Evolutionary conservation across 2,113 vertebrate species (phyloP).

Genomic region (Daboia siamensis): DNA sequence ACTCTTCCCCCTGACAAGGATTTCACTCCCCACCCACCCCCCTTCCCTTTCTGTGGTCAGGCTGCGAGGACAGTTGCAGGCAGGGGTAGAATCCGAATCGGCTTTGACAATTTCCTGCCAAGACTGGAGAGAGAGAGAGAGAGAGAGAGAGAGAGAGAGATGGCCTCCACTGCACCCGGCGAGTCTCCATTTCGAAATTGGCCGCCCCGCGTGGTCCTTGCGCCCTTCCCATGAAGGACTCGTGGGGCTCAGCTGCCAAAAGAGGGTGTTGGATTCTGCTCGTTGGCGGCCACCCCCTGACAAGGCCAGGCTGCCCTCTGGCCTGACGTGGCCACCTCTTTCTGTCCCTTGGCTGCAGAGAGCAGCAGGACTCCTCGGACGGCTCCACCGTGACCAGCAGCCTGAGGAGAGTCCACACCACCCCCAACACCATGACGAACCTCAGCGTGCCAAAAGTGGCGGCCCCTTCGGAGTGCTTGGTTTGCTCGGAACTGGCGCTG

Average conservation of each 20-base stretch:
- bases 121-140: too few species aligned
- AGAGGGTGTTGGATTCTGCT: background rate
- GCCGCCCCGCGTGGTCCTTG: background rate
- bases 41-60: too few species aligned
- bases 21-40: too few species aligned
- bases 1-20: too few species aligned
- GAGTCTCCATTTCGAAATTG: background rate
- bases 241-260: background rate
- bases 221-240: background rate
- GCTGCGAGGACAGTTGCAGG: too few species aligned
- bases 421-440: slow-evolving; percentile 94
- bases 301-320: background rate
- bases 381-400: slow-evolving; percentile 70
- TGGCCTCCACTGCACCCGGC: background rate
- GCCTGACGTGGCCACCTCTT: background rate
- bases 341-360: slow-evolving; percentile 62
- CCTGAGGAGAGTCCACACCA: slow-evolving; percentile 81
- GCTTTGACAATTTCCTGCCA: too few species aligned
- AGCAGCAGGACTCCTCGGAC: slow-evolving; percentile 76
- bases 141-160: too few species aligned
- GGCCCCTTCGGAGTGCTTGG: slow-evolving; percentile 89
- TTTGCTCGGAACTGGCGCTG: slow-evolving; percentile 92
- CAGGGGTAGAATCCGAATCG: too few species aligned
- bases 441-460: slow-evolving; percentile 74
- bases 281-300: background rate